Percentiles rank a stretch among this genome's conserved stretches.
Conservation (phyloP, 2,797 vertebrate species). For the Brachyrhaphis roseni region DNA sequence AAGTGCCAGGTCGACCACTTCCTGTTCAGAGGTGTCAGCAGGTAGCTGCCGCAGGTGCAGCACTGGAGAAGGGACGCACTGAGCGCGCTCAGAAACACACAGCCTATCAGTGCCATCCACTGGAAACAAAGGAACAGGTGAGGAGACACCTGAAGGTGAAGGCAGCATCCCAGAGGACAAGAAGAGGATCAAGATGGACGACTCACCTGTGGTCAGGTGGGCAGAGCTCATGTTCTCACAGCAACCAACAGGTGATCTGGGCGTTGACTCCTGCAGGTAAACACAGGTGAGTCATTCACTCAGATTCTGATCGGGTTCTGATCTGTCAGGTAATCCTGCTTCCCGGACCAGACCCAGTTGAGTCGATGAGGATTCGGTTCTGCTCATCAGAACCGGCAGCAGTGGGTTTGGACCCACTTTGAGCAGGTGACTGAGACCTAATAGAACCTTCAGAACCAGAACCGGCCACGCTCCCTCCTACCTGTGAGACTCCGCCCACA, state of each 20-base stretch:
- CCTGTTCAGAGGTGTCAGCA: slow-evolving; percentile 84
- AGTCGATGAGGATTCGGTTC: neutral
- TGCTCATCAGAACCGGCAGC: neutral
- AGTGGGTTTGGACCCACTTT: neutral
- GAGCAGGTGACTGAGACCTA: neutral
- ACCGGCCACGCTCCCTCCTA: neutral
- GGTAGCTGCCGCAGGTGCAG: slow-evolving; percentile 90
- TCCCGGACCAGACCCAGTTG: neutral
- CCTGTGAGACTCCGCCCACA: neutral
- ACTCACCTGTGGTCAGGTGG: slow-evolving; percentile 56
- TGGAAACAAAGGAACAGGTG: slow-evolving; percentile 54
- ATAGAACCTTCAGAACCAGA: neutral
- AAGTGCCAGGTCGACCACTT: slow-evolving; percentile 87
- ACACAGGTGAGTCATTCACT: slow-evolving; percentile 1
- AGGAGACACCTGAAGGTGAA: neutral
- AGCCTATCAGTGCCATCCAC: slow-evolving; percentile 86
- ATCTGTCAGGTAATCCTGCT: neutral
- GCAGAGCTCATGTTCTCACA: slow-evolving; percentile 55
- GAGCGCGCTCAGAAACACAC: slow-evolving; percentile 79
- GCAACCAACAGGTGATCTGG: slow-evolving; percentile 9
- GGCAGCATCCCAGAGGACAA: too few species aligned
- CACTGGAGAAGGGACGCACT: slow-evolving; percentile 85
- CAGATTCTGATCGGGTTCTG: too few species aligned
- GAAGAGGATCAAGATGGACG: neutral
- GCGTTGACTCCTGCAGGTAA: slow-evolving; percentile 40